phyloP scores from a whole-genome alignment of 2,888 invertebrate genomes.

The Acanthosepion esculentum region DNA sequence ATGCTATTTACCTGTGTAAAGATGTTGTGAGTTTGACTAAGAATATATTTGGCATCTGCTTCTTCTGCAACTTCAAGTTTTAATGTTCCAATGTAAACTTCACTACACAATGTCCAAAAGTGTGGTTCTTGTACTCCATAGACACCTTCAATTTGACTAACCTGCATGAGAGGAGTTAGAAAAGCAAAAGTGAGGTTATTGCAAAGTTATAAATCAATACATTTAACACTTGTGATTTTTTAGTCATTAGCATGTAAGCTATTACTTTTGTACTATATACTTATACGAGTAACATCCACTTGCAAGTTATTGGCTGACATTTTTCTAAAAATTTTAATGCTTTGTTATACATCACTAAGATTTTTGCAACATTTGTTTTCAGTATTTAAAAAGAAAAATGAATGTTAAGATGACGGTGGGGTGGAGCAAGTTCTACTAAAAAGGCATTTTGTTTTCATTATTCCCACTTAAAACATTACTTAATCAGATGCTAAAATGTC shows the following conservation, averaged over 20 bases:
- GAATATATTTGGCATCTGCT: conserved; percentile 93
- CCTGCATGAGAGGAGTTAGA: conserved; percentile 59
- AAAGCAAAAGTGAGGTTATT: not conserved
- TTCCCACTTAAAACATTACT: no score
- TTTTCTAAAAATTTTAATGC: no score
- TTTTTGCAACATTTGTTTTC: no score
- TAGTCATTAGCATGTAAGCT: not conserved
- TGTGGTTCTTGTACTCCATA: conserved; percentile 97
- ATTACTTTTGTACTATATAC: not conserved
- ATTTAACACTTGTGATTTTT: not conserved
- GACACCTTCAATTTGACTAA: conserved; percentile 90
- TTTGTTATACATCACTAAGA: no score
- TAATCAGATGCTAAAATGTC: no score
- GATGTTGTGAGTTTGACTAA: conserved; percentile 93
- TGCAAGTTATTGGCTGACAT: no score
- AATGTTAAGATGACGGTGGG: no score
- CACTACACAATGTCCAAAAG: conserved; percentile 98
- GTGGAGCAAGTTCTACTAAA: no score
- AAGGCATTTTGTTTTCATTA: no score
- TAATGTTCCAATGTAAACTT: conserved; percentile 91
- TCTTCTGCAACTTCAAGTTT: conserved; percentile 95
- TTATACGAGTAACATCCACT: not conserved
- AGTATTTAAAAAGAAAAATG: no score
- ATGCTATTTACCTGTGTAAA: conserved; percentile 82
- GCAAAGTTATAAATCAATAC: not conserved